Percentiles rank a stretch among this genome's conserved stretches.
Evolutionary conservation across 2,888 invertebrate species (phyloP).

Genomic region (Globia sparganii): DNA sequence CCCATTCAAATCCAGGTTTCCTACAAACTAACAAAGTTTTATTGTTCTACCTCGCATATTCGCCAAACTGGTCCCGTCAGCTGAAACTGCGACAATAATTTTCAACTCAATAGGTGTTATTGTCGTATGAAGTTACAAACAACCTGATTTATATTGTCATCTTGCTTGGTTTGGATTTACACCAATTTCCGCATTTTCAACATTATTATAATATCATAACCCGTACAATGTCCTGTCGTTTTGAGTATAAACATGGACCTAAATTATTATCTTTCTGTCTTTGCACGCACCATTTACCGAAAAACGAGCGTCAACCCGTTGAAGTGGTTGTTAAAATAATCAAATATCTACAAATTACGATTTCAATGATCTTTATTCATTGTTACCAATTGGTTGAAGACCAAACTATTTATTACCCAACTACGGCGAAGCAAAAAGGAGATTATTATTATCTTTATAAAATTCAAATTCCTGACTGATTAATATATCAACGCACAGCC

Average conservation of each 20-base stretch:
- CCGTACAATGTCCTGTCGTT: neutral
- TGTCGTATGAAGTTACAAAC: constrained; percentile 36
- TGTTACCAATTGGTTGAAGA: neutral
- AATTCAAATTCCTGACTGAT: no score
- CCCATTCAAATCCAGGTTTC: constrained; percentile 13
- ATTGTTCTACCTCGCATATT: constrained; percentile 23
- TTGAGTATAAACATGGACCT: neutral
- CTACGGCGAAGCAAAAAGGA: no score
- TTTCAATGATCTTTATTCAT: neutral
- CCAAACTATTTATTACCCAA: neutral
- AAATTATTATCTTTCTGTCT: neutral
- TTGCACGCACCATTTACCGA: neutral
- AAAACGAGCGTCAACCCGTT: neutral
- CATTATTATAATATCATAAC: neutral
- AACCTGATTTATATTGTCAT: constrained; percentile 39
- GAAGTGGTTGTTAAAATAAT: neutral
- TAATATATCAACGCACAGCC: no score
- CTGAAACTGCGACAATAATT: constrained; percentile 36
- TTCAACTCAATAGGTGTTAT: constrained; percentile 41
- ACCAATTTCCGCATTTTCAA: constrained; percentile 26
- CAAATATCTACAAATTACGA: neutral
- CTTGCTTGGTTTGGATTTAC: constrained; percentile 11
- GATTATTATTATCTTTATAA: no score
- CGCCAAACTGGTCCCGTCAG: constrained; percentile 15
- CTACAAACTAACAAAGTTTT: constrained; percentile 24